A percentile compares a stretch with the other conserved stretches of the same genome.
Conservation (phyloP, 2,113 vertebrate species). For the Etia nguti region DNA sequence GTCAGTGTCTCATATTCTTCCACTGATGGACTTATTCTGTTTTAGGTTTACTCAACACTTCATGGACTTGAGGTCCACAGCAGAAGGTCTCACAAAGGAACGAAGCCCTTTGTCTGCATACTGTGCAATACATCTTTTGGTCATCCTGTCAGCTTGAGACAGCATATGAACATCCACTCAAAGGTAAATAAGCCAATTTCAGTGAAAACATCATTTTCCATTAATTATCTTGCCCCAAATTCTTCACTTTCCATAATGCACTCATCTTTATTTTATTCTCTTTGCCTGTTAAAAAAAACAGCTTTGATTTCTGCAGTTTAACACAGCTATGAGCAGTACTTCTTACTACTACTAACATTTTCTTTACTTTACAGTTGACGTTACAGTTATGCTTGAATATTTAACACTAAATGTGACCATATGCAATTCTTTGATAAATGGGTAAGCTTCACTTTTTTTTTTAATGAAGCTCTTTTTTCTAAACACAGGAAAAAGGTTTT, state of each 20-base stretch:
- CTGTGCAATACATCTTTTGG: slow-evolving; percentile 94
- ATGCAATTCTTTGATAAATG: background rate
- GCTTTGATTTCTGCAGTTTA: background rate
- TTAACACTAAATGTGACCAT: background rate
- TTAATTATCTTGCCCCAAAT: background rate
- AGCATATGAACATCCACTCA: slow-evolving; percentile 91
- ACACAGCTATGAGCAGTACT: background rate
- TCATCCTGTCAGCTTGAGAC: slow-evolving; percentile 89
- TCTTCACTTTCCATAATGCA: background rate
- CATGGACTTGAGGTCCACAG: slow-evolving; percentile 94
- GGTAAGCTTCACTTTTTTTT: background rate
- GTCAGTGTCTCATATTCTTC: background rate
- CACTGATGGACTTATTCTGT: background rate
- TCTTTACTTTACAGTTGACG: background rate
- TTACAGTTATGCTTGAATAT: background rate
- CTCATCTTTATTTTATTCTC: background rate
- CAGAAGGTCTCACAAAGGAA: slow-evolving; percentile 90
- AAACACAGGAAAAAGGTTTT: slow-evolving; percentile 87
- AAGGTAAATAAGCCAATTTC: slow-evolving; percentile 75
- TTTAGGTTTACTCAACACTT: slow-evolving; percentile 91
- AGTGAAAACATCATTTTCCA: background rate
- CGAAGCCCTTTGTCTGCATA: slow-evolving; percentile 86
- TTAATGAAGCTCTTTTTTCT: background rate
- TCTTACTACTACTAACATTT: background rate
- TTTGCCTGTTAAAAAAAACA: background rate